Evolutionary conservation across 2,113 vertebrate species (phyloP).

Genomic region (Heloderma charlesbogerti): DNA sequence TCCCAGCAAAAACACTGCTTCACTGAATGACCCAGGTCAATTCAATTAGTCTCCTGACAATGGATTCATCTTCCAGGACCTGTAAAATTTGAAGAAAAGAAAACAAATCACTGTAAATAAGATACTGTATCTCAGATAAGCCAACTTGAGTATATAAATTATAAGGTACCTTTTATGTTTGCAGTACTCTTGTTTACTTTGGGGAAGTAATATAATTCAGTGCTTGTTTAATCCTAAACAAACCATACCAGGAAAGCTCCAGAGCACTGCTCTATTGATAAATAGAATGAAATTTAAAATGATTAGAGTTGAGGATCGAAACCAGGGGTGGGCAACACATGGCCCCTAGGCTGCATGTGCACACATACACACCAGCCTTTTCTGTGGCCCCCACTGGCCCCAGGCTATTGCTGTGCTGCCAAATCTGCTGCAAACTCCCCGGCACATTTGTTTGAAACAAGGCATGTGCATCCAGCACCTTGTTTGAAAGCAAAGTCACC

Average conservation of each 20-base stretch:
- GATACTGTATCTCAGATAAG: background rate
- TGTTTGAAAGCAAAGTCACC: no score
- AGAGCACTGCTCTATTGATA: background rate
- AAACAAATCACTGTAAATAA: background rate
- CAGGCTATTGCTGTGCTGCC: background rate
- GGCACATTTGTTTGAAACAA: no score
- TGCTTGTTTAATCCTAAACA: background rate
- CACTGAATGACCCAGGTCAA: slow-evolving; percentile 7
- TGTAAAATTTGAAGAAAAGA: slow-evolving; percentile 9
- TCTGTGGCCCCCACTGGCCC: no score
- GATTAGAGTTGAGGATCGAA: background rate
- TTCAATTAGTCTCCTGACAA: slow-evolving; percentile 1
- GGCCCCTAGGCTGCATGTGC: background rate
- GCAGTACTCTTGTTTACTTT: slow-evolving; percentile 4
- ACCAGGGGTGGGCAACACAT: background rate
- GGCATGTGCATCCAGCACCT: no score
- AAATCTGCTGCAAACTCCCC: no score
- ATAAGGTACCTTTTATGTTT: background rate
- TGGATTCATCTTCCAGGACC: background rate
- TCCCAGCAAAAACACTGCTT: slow-evolving; percentile 18
- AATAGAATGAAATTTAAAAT: background rate
- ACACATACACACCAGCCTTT: no score
- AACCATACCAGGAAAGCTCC: background rate
- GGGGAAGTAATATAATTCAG: background rate
- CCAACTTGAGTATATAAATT: background rate